These are phyloP conservation scores for Palaemon carinicauda DNA, from an alignment of 1,140 invertebrate genomes.

Conservation along the genomic window DNA sequence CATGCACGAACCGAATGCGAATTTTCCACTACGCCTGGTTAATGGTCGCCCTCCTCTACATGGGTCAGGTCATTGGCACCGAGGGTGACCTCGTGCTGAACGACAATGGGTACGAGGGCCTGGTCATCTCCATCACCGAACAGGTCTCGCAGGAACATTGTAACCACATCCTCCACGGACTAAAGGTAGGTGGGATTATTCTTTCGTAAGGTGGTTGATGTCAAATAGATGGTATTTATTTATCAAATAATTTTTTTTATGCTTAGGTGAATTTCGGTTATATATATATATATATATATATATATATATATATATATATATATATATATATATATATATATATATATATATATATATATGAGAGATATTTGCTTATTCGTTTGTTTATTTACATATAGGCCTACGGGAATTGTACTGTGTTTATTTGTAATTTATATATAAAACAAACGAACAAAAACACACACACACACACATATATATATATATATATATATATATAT, in stretches of 20 bases:
- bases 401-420: not conserved
- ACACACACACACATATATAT: not conserved
- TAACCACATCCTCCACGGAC: conserved; percentile 46
- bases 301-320: too few relatives aligned
- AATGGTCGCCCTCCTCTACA: not conserved
- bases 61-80: not conserved
- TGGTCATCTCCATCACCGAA: conserved; percentile 44
- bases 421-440: too few relatives aligned
- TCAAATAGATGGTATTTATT: too few relatives aligned
- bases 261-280: too few relatives aligned
- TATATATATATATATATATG: too few relatives aligned
- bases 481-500: not conserved
- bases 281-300: too few relatives aligned
- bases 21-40: not conserved
- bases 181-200: conserved; percentile 54
- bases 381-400: not conserved
- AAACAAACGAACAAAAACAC: not conserved
- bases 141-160: conserved; percentile 46
- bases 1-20: not conserved
- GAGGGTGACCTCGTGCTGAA: conserved; percentile 33
- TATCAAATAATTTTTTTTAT: too few relatives aligned
- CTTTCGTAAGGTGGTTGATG: too few relatives aligned
- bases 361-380: not conserved
- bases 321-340: too few relatives aligned
- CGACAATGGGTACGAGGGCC: conserved; percentile 53